These are phyloP conservation scores for Anolis sagrei DNA, from an alignment of 2,113 vertebrate genomes.

Conservation along the genomic window DNA sequence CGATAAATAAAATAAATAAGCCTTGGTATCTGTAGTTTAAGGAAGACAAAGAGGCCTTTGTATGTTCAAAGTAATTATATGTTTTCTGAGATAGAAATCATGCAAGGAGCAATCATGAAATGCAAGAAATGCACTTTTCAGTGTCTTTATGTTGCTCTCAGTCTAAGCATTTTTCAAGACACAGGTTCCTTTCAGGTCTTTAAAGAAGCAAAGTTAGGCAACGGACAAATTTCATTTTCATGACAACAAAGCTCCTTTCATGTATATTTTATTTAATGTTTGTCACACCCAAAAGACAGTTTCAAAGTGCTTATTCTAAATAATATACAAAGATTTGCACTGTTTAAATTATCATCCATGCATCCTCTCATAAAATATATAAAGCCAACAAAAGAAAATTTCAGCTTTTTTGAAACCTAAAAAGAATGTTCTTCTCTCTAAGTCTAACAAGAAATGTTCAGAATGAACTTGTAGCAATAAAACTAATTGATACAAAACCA, in stretches of 20 bases:
- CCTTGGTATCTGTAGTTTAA: background rate
- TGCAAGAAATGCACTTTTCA: background rate
- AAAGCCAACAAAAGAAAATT: constrained; percentile 61
- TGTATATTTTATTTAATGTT: constrained; percentile 27
- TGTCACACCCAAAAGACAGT: constrained; percentile 43
- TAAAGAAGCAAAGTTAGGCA: background rate
- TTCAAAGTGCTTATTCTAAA: constrained; percentile 53
- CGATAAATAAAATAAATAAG: too few relatives aligned
- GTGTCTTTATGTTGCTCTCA: background rate
- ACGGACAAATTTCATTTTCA: background rate
- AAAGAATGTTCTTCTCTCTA: background rate
- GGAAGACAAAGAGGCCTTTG: background rate
- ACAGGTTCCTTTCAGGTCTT: too few relatives aligned
- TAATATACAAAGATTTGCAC: constrained; percentile 59
- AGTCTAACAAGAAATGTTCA: background rate
- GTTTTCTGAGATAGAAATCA: background rate
- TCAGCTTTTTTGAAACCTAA: constrained; percentile 43
- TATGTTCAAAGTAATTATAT: background rate
- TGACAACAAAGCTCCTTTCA: background rate
- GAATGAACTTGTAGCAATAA: constrained; percentile 8
- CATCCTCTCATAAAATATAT: constrained; percentile 72
- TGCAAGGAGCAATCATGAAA: background rate
- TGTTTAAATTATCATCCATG: constrained; percentile 69
- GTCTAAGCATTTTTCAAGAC: background rate
- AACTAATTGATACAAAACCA: constrained; percentile 12